phyloP scores from a whole-genome alignment of 2,888 invertebrate species.

The Cheilosia vernalis region DNA sequence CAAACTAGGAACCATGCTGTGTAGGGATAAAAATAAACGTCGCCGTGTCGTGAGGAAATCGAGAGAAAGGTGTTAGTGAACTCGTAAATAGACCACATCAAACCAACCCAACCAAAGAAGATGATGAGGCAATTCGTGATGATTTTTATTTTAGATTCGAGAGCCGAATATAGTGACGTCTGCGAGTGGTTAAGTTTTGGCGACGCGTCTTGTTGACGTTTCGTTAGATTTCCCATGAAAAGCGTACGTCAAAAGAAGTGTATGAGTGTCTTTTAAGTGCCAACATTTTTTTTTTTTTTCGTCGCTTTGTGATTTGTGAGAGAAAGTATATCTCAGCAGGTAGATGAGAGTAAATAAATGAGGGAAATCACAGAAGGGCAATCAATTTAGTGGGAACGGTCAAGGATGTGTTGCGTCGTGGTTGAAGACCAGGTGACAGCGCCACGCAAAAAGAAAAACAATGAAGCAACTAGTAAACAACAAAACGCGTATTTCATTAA shows the following conservation, averaged over 20 bases:
- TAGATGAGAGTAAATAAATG: constrained; percentile 10
- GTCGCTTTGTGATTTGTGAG: constrained; percentile 5
- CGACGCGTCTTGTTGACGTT: constrained; percentile 36
- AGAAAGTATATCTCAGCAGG: constrained; percentile 32
- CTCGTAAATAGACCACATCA: neutral
- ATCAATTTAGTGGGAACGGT: constrained; percentile 38
- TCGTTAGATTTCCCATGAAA: neutral
- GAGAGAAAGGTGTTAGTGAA: neutral
- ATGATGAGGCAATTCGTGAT: constrained; percentile 37
- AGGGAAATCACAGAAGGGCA: constrained; percentile 20
- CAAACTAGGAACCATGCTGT: constrained; percentile 23
- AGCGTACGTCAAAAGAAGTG: constrained; percentile 1
- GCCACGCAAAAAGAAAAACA: neutral
- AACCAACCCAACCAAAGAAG: constrained; percentile 3
- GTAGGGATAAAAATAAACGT: constrained; percentile 15
- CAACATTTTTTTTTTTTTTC: constrained; percentile 4
- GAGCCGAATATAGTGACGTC: constrained; percentile 22
- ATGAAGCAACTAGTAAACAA: no score
- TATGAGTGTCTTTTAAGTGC: constrained; percentile 9
- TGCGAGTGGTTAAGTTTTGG: constrained; percentile 25
- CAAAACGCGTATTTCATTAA: no score
- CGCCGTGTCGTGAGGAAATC: neutral
- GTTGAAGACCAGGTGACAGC: neutral
- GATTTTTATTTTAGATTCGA: neutral
- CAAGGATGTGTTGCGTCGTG: constrained; percentile 39